These are phyloP conservation scores for Thaumetopoea pityocampa DNA, from an alignment of 1,140 invertebrate species.

Conservation along the genomic window DNA sequence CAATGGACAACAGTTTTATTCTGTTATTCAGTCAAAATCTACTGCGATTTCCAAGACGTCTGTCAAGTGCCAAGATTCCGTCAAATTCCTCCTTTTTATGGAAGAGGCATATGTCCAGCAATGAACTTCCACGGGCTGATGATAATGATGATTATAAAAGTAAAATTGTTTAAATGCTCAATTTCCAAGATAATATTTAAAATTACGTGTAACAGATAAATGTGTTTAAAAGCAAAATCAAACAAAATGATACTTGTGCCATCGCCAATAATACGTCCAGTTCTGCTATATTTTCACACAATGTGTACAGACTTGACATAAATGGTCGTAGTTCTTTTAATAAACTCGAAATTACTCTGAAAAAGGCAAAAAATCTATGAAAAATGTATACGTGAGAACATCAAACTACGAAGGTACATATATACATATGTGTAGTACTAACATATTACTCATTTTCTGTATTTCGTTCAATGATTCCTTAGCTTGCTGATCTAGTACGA, in stretches of 20 bases:
- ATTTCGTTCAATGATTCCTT: slow-evolving; percentile 86
- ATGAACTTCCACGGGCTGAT: too few species aligned
- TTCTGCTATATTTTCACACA: slow-evolving; percentile 87
- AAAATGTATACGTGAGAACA: neutral
- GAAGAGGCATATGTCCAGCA: too few species aligned
- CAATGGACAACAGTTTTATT: too few species aligned
- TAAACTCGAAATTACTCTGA: slow-evolving; percentile 79
- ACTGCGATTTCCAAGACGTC: too few species aligned
- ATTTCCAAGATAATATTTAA: too few species aligned
- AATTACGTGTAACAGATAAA: too few species aligned
- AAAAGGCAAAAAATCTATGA: slow-evolving; percentile 22
- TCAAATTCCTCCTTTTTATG: too few species aligned
- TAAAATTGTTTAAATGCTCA: too few species aligned
- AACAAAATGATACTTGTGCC: slow-evolving; percentile 75
- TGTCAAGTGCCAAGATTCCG: too few species aligned
- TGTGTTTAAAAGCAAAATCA: neutral
- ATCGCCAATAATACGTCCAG: slow-evolving; percentile 87
- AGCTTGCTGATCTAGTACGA: slow-evolving; percentile 82
- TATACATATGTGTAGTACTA: slow-evolving; percentile 43
- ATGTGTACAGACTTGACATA: slow-evolving; percentile 85
- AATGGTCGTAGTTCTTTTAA: slow-evolving; percentile 80
- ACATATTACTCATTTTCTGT: slow-evolving; percentile 88
- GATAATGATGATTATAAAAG: too few species aligned
- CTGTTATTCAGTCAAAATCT: too few species aligned
- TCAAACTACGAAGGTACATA: neutral